These are phyloP conservation scores for Lucifuga dentata DNA, from an alignment of 2,113 vertebrate species.

Conservation along the genomic window DNA sequence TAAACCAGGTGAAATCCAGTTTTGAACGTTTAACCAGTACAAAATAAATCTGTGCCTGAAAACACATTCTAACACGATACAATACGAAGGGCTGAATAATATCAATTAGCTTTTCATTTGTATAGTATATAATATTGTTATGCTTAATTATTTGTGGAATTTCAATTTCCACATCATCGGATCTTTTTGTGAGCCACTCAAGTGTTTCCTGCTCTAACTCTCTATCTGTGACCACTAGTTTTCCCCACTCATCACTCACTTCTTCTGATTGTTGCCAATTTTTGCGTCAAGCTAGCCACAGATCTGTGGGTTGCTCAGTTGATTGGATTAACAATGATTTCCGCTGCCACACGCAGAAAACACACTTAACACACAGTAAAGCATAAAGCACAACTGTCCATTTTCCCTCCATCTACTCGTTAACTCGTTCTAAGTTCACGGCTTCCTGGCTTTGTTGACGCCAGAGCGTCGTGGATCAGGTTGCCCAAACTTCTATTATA, in stretches of 20 bases:
- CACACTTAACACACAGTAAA: constrained; percentile 37
- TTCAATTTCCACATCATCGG: too few species aligned
- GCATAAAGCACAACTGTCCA: constrained; percentile 37
- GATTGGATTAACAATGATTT: constrained; percentile 89
- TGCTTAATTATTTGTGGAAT: too few species aligned
- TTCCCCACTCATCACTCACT: background rate
- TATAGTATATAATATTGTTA: too few species aligned
- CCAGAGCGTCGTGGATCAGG: constrained; percentile 9
- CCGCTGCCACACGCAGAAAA: constrained; percentile 34
- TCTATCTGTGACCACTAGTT: too few species aligned
- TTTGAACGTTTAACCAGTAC: too few species aligned
- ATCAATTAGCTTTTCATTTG: too few species aligned
- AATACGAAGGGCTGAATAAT: too few species aligned
- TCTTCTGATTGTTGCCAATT: constrained; percentile 11
- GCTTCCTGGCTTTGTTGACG: background rate
- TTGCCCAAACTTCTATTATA: background rate
- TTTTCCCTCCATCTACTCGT: constrained; percentile 19
- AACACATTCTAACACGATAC: too few species aligned
- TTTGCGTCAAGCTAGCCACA: constrained; percentile 82
- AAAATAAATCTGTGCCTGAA: too few species aligned
- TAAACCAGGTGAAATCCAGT: background rate
- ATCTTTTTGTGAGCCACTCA: too few species aligned
- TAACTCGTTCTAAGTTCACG: constrained; percentile 39
- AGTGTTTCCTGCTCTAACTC: too few species aligned
- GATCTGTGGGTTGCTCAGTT: constrained; percentile 88